These are phyloP conservation scores for Pavo muticus DNA, from an alignment of 2,113 vertebrate species.

Conservation along the genomic window DNA sequence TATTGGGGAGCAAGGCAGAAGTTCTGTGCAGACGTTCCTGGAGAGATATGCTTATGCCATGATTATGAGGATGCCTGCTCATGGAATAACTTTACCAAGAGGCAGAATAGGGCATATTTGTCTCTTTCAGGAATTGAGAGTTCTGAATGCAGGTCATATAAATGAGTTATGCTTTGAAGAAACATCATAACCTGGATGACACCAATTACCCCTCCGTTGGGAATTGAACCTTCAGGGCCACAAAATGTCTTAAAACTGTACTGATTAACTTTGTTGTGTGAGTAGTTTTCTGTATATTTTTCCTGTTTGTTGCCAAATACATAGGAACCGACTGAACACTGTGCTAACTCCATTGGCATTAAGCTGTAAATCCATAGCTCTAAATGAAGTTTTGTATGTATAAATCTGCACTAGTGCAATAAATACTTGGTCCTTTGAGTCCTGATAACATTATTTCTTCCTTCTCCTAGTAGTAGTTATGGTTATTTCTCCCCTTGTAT, in stretches of 20 bases:
- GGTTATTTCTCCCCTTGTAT: neutral
- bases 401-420: neutral
- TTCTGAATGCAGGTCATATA: neutral
- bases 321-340: neutral
- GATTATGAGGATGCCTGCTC: neutral
- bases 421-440: neutral
- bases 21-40: neutral
- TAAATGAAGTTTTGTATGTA: neutral
- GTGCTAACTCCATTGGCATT: neutral
- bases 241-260: neutral
- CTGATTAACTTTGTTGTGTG: neutral
- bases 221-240: neutral
- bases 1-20: neutral
- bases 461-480: neutral
- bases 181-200: neutral
- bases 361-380: neutral
- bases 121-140: neutral
- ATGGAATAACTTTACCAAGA: neutral
- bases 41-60: neutral
- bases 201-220: neutral
- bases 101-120: neutral
- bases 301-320: neutral
- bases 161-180: neutral
- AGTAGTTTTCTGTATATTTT: neutral
- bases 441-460: neutral